phyloP scores from a whole-genome alignment of 2,888 invertebrate genomes.

The Cistogaster globosa region DNA sequence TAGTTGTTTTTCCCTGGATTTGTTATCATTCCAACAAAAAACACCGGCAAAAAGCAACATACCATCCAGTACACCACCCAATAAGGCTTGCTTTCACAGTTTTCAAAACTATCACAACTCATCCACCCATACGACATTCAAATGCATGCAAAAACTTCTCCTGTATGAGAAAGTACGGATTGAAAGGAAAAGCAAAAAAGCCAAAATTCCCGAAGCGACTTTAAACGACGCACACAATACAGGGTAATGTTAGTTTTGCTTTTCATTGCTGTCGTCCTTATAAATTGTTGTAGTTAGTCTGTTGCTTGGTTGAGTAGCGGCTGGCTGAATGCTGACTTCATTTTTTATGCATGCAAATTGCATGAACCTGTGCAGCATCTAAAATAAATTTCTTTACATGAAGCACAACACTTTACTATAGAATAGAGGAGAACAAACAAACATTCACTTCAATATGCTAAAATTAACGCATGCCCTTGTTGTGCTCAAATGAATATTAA shows the following conservation, averaged over 20 bases:
- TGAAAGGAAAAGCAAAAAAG: constrained; percentile 5
- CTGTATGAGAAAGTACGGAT: background rate
- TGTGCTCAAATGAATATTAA: constrained; percentile 10
- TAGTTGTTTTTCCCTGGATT: constrained; percentile 7
- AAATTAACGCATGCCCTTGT: constrained; percentile 41
- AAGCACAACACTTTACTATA: constrained; percentile 18
- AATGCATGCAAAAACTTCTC: constrained; percentile 33
- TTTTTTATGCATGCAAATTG: constrained; percentile 65
- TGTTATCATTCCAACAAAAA: constrained; percentile 23
- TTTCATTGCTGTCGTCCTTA: constrained; percentile 15
- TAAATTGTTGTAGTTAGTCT: constrained; percentile 33
- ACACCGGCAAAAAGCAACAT: background rate
- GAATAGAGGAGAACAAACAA: constrained; percentile 18
- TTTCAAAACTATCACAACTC: constrained; percentile 40
- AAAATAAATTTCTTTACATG: constrained; percentile 43
- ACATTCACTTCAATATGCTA: constrained; percentile 37
- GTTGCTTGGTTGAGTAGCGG: constrained; percentile 10
- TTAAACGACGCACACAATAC: constrained; percentile 56
- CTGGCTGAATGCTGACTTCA: background rate
- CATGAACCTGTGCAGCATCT: constrained; percentile 59
- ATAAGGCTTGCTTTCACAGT: background rate
- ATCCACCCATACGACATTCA: background rate
- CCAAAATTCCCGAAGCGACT: constrained; percentile 50
- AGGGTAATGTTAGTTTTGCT: constrained; percentile 8
- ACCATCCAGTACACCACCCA: constrained; percentile 1